Base-by-base conservation (phyloP, 2,888 invertebrate species). In the Patella caerulea region DNA sequence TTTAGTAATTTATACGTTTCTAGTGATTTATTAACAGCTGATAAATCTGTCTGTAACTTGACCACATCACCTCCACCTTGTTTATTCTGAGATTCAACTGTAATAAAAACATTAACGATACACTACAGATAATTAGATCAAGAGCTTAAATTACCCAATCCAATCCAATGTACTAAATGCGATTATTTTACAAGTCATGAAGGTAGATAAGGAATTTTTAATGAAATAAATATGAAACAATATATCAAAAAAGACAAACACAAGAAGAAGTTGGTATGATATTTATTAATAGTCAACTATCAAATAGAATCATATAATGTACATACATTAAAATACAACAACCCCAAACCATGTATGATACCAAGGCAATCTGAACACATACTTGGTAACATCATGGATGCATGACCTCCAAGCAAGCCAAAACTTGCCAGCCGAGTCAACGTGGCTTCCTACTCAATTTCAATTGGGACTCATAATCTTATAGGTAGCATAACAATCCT, bases 1-100 rank as follows among this genome's bases (percentile, higher is more conserved):
- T 81, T 78, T 3, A 80, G 83, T 45, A 74, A 69, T 24, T 73
- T 76, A 34, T 79, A 69, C 11, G 73, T 74, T n/a, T 79, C 54
- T 15, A 85, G 65, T 5, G 83, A 79, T 53, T 81, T 81, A 72
- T 83, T 82, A 15, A 83, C 56, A n/a, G 72, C 75, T 65, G 74
- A 78, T 24, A 83, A 70, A 65, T 81, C 79, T 4, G 72, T 69
- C 45, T 79, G 77, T 17, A 82, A 52, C n/a, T 34, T 71, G 73
- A 80, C 74, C 14, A 82, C 69, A 17, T 81, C 78, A 24, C 79
- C 78, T 19, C 78, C 77, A 15, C 56, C 79, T 53, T 73, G 74
- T 5, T 80, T 76, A 34, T 78, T 79, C 24, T 75, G 73, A 52
- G 70, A 74, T 73, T 83, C 83, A 75, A 80, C 83, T 83, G 76